These are phyloP conservation scores for Tryphoninae sp. DNA, from an alignment of 2,888 invertebrate genomes.

Conservation along the genomic window DNA sequence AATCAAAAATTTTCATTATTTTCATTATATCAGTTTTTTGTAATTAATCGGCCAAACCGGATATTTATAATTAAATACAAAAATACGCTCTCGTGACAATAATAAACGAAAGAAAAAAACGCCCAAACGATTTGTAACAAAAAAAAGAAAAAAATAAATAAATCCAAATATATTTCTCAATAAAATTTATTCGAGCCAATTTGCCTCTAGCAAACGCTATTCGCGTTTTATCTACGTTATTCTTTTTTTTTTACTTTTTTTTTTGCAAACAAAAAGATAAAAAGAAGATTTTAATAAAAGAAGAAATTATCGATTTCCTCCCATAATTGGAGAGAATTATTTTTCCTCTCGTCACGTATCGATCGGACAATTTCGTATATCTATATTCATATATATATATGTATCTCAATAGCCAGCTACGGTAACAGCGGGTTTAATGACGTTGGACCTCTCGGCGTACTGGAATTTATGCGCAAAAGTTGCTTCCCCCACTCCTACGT, in stretches of 20 bases:
- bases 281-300: no score
- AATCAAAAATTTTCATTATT: constrained; percentile 13
- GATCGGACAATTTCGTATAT: no score
- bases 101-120: neutral
- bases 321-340: no score
- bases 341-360: no score
- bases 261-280: no score
- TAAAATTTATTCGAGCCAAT: no score
- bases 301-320: no score
- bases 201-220: no score
- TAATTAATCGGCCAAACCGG: neutral
- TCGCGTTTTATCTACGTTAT: no score
- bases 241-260: no score
- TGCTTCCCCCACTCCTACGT: neutral
- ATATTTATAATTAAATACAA: neutral
- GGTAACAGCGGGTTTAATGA: constrained; percentile 13
- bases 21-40: neutral
- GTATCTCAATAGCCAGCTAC: neutral
- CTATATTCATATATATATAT: neutral
- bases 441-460: neutral
- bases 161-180: no score
- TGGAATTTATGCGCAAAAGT: constrained; percentile 49
- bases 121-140: neutral
- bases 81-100: neutral
- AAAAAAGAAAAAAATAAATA: no score